Evolutionary conservation across 2,113 vertebrate genomes (phyloP), one percentile per base, ranked within the genome.

Genomic region (Vulpes vulpes): DNA sequence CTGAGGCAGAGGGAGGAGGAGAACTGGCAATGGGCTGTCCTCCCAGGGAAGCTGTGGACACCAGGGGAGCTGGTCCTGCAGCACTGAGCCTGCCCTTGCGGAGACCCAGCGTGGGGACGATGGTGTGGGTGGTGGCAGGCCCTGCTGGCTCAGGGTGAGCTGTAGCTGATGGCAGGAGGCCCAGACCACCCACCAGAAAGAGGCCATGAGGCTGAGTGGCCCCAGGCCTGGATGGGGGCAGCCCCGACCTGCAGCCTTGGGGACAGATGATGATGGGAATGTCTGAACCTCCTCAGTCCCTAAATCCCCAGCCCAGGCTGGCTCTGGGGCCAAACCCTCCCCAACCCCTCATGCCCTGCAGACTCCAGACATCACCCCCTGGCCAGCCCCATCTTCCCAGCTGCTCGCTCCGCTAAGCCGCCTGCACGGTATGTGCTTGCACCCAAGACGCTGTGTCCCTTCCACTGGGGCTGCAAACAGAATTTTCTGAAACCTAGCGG

Each of bases 391-490:
- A 16, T 95, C 96, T 97, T 94, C 94, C 85, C 96, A 97, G 93
- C 78, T 83, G 51, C 0, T 16, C 30, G 0, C 62, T 95, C 94
- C 90, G 67, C 9, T 89, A 97, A 49, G 57, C 49, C 0, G 5
- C 76, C 95, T 27, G 92, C 95, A 96, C 23, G 60, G 96, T 90
- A 69, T 5, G 97, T 98, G 95, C 97, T 97, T 91, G 35, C 20
- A 55, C 83, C 65, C 15, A 59, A 97, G 93, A 98, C 97, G 71
- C 22, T 71, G 80, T 85, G 98, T 97, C 97, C 98, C 95, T 98
- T 97, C 97, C 89, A 88, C 79, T 88, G 91, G 96, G 93, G 95
- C 97, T 97, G 95, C 97, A 96, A 35, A 38, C 97, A 98, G 96
- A 98, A 97, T 92, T 96, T 97, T 65, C 90, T 92, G 78, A 97